Evolutionary conservation across 2,113 vertebrate species (phyloP), one percentile per base, ranked within the genome.

Genomic region (Sapayoa aenigma): DNA sequence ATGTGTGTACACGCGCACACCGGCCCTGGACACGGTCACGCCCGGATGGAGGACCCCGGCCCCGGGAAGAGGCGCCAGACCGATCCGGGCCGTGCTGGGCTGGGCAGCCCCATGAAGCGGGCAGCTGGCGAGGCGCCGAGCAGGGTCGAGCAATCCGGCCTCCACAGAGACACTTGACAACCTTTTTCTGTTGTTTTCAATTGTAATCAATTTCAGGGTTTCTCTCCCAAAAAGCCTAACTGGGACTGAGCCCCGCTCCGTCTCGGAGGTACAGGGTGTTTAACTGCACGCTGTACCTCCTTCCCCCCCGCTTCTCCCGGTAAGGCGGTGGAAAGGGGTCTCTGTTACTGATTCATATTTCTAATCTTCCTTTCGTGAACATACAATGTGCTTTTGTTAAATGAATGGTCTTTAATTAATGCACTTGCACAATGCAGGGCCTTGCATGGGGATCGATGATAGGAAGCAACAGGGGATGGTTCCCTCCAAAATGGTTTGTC

Each of bases 361-460:
- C 77, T 94, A 93, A 93, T 91, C 84, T 93, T 93, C 88, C 93
- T 93, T 94, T 92, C 87, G 89, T 94, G 82, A 84, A 90, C 88
- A 76, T 91, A 87, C 89, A 92, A 92, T 84, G 90, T 66, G 59
- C 93, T 97, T 96, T 94, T 84, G 94, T 93, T 80, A 69, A 95
- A 92, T 95, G 90, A 97, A 97, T 95, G 73, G 94, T 81, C 93
- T 95, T 96, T 97, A 93, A 96, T 88, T 96, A 97, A 95, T 92
- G 91, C 90, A 76, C 91, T 94, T 76, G 78, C 94, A 93, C 89
- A 76, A 90, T 95, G 83, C 83, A 87, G 35, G 39, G 79, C 35
- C 94, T 97, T 97, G 94, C 94, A 93, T 91, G 89, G 89, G 97
- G 95, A 97, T 96, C 90, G 93, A 93, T 93, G 94, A 96, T 91